Percentiles rank a stretch among this genome's conserved stretches.
Conservation (phyloP, 2,888 invertebrate genomes). For the Venusia cambrica region DNA sequence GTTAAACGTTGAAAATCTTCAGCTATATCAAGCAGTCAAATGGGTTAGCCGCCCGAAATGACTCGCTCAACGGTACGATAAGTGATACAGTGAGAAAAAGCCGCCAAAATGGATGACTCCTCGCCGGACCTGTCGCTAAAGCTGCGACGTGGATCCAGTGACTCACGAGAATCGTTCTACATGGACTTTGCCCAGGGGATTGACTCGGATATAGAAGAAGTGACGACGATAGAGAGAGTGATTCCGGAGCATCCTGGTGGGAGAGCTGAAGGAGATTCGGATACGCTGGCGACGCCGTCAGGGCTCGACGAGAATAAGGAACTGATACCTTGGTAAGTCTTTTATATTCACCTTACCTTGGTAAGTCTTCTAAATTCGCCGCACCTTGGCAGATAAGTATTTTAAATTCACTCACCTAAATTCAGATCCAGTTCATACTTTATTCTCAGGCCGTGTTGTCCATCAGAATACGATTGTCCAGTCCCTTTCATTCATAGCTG, state of each 20-base stretch:
- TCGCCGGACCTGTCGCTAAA: constrained; percentile 93
- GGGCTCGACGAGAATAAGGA: constrained; percentile 75
- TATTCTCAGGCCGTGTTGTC: too few species aligned
- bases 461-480: too few species aligned
- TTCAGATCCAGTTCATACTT: too few species aligned
- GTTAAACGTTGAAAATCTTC: too few species aligned
- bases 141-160: constrained; percentile 91
- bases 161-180: constrained; percentile 93
- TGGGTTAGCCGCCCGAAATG: constrained; percentile 25
- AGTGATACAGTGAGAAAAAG: constrained; percentile 19
- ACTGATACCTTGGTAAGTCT: constrained; percentile 68
- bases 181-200: constrained; percentile 96
- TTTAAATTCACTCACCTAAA: too few species aligned
- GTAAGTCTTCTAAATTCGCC: too few species aligned
- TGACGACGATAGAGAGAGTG: constrained; percentile 84
- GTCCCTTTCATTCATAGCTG: too few species aligned
- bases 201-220: constrained; percentile 94
- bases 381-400: too few species aligned
- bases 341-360: constrained; percentile 2
- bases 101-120: constrained; percentile 84
- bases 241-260: constrained; percentile 76
- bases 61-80: constrained; percentile 8
- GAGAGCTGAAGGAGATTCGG: constrained; percentile 68
- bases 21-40: constrained; percentile 28
- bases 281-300: constrained; percentile 74